Base-by-base conservation (phyloP, 1,140 invertebrate genomes). In the Micrasema longulum region DNA sequence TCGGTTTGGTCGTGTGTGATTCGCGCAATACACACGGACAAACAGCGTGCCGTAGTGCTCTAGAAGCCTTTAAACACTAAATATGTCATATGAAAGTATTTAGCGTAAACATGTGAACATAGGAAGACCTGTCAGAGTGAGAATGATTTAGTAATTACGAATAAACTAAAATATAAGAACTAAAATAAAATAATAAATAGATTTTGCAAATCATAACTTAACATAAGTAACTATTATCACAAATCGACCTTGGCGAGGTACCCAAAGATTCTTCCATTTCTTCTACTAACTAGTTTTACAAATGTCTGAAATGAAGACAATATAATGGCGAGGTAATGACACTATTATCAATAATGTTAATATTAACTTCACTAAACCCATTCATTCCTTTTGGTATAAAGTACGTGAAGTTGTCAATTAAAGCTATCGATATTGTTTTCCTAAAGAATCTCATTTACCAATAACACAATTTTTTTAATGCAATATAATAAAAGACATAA, bases 151-250 rank as follows among this genome's bases (percentile, higher is more conserved):
- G 69, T 65, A 23, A 45, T 48, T 69, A 64, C 22, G 53, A 64
- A 45, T 68, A 69, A 74, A 71, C 43, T 63, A 50, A 64, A 69
- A 62, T 22, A 11, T 63, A 70, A 53, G 68, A 18, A 50, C 36
- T 55, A 72, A 72, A 57, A 69, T 69, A 53, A 65, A 69, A 14
- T 53, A 72, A 52, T 72, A 72, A 75, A 75, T 75, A 75, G 69
- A 73, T 64, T 41, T 76, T 76, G 74, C 74, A 76, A 76, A 76
- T 76, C 74, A 76, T 76, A 76, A 76, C 74, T 76, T 76, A 76
- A 76, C 74, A 76, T 76, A 73, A 72, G 74, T 69, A 69, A 73
- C 43, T 36, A 50, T 18, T 65, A 45, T 65, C 60, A 73, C 50
- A 74, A 62, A 70, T 67, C 43, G 48, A 69, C 35, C 18, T 55